A percentile compares a stretch with the other conserved stretches of the same genome.
phyloP scores from a whole-genome alignment of 2,113 vertebrate genomes.

The Zootoca vivipara region DNA sequence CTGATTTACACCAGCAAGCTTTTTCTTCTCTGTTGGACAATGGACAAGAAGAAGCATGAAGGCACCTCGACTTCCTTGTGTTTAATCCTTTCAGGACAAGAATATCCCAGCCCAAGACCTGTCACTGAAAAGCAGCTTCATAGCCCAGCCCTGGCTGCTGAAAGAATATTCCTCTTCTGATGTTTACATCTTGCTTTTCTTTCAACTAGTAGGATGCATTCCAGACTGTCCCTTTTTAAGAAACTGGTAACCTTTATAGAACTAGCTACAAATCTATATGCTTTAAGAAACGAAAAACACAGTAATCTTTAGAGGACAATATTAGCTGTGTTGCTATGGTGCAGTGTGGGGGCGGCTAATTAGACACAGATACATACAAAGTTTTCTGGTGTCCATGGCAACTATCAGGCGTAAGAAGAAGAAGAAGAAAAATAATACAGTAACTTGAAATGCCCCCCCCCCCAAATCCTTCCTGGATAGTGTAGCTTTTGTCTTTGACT shows the following conservation, averaged over 20 bases:
- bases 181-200: slow-evolving; percentile 39
- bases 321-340: slow-evolving; percentile 45
- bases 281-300: slow-evolving; percentile 31
- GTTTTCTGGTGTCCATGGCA: background rate
- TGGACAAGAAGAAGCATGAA: background rate
- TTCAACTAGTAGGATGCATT: slow-evolving; percentile 26
- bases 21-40: background rate
- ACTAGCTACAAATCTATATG: slow-evolving; percentile 26
- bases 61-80: background rate
- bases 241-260: background rate
- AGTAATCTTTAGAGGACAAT: slow-evolving; percentile 36
- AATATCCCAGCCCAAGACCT: slow-evolving; percentile 37
- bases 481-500: slow-evolving; percentile 46
- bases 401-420: slow-evolving; percentile 12
- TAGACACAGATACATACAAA: slow-evolving; percentile 36
- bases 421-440: slow-evolving; percentile 25
- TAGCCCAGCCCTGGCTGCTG: slow-evolving; percentile 38
- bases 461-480: slow-evolving; percentile 4
- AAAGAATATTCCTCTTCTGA: slow-evolving; percentile 30
- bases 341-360: slow-evolving; percentile 39
- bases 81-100: slow-evolving; percentile 31
- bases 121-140: slow-evolving; percentile 42
- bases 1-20: slow-evolving; percentile 38
- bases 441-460: slow-evolving; percentile 27
- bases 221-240: background rate